Evolutionary conservation across 2,797 vertebrate genomes (phyloP).

Genomic region (Channa striata): DNA sequence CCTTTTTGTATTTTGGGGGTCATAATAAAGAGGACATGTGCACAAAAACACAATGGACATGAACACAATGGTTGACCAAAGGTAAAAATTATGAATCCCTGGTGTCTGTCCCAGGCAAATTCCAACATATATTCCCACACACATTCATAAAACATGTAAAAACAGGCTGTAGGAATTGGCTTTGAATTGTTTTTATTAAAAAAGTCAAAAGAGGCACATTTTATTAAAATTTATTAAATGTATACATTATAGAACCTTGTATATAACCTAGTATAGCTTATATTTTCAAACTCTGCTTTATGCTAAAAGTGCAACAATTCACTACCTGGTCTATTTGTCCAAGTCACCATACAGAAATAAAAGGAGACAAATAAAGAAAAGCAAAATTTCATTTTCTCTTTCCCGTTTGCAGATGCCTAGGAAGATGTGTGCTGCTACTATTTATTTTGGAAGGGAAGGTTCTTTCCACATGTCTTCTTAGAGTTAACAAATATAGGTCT

Average conservation of each 20-base stretch:
- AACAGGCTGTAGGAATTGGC: neutral
- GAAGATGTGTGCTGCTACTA: slow-evolving; percentile 66
- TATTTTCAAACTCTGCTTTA: neutral
- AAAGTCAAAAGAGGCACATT: neutral
- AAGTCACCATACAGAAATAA: slow-evolving; percentile 21
- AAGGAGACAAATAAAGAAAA: slow-evolving; percentile 35
- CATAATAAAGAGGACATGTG: slow-evolving; percentile 71
- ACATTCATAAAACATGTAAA: slow-evolving; percentile 42
- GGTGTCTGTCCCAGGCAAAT: slow-evolving; percentile 57
- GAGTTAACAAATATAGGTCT: slow-evolving; percentile 74
- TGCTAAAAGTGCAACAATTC: neutral
- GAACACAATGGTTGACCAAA: slow-evolving; percentile 77
- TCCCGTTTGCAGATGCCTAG: slow-evolving; percentile 42
- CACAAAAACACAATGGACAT: slow-evolving; percentile 83
- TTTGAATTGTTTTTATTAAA: slow-evolving; percentile 5
- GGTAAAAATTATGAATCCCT: slow-evolving; percentile 73
- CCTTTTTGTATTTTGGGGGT: slow-evolving; percentile 77
- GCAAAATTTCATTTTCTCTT: slow-evolving; percentile 41
- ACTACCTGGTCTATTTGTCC: neutral
- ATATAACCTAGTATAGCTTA: too few relatives aligned
- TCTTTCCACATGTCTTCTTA: slow-evolving; percentile 71
- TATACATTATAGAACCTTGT: neutral
- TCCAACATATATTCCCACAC: slow-evolving; percentile 71
- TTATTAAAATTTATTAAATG: too few relatives aligned
- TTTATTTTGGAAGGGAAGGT: slow-evolving; percentile 78